Base-by-base conservation (phyloP, 2,113 vertebrate genomes). In the Brachionichthys hirsutus region DNA sequence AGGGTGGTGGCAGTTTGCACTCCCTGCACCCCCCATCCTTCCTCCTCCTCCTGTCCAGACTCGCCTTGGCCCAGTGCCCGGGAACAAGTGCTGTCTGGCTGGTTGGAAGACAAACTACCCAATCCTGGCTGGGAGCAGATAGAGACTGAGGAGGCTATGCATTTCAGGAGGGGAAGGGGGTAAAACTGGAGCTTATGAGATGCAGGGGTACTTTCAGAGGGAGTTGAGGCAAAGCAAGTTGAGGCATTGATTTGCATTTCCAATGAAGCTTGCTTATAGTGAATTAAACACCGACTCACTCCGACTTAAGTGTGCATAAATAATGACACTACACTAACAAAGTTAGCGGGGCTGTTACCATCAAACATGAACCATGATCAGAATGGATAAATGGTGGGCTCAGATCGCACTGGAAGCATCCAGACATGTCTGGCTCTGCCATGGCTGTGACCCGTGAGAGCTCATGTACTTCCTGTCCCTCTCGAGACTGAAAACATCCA, bases 241-340 rank as follows among this genome's bases (percentile, higher is more conserved):
- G 62, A 52, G 62, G 53, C 72, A 84, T 79, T 73, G 81, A 91
- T 92, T 91, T 91, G 88, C 85, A 89, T 91, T 91, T 91, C 85
- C 81, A 90, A 90, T 89, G 86, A 87, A 87, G 75, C 24, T 65
- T 63, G 81, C 88, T 87, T 88, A 85, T 85, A 85, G 86, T 91
- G 88, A 92, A 90, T 91, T 90, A 90, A 85, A 85, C 75, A 61
- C 70, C 46, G 49, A 80, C 55, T 67, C 80, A 87, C 84, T 81
- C 69, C 12, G 81, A 73, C 83, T 77, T 78, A 88, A 91, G 85
- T 87, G 82, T 84, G 85, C 85, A 90, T 90, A 88, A 90, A 90
- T 90, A 90, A 90, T 86, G 66, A 76, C 52, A n/a, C 40, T 56
- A 16, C 75, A 36, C 34, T 84, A 89, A 88, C 85, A 81, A 77